phyloP scores from a whole-genome alignment of 2,888 invertebrate species.

The Troides oblongomaculatus region DNA sequence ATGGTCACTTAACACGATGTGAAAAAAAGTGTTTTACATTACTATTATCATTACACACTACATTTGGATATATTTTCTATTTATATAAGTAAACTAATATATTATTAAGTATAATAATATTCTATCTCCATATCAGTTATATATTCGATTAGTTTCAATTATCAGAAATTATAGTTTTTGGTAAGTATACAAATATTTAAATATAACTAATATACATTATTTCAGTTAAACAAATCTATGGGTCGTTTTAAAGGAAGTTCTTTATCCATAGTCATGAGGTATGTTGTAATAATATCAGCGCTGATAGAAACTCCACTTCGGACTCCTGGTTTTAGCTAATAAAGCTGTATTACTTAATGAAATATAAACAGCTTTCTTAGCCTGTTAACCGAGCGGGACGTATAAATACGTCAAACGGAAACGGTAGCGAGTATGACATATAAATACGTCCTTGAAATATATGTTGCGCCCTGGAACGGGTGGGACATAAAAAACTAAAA shows the following conservation, averaged over 20 bases:
- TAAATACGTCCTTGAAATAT: too few species aligned
- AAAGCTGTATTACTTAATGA: too few species aligned
- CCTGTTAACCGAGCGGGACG: too few species aligned
- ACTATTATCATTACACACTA: conserved; percentile 56
- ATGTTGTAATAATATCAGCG: not conserved
- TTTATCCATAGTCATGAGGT: not conserved
- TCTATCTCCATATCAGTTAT: not conserved
- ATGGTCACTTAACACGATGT: too few species aligned
- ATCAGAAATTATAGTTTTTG: conserved; percentile 8
- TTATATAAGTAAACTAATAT: not conserved
- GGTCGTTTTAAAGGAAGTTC: not conserved
- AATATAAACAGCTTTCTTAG: too few species aligned
- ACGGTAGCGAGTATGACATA: too few species aligned
- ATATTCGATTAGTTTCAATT: not conserved
- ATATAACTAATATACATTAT: not conserved
- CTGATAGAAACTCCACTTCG: not conserved
- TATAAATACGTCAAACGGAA: too few species aligned
- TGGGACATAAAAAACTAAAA: too few species aligned
- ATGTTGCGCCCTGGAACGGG: too few species aligned
- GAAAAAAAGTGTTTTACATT: conserved; percentile 13
- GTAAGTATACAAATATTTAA: conserved; percentile 11
- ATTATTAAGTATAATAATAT: not conserved
- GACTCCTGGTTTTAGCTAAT: too few species aligned
- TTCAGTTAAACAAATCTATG: not conserved
- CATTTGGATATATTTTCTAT: conserved; percentile 62